phyloP scores from a whole-genome alignment of 2,797 vertebrate species.

The Hypotaenidia philippensis region DNA sequence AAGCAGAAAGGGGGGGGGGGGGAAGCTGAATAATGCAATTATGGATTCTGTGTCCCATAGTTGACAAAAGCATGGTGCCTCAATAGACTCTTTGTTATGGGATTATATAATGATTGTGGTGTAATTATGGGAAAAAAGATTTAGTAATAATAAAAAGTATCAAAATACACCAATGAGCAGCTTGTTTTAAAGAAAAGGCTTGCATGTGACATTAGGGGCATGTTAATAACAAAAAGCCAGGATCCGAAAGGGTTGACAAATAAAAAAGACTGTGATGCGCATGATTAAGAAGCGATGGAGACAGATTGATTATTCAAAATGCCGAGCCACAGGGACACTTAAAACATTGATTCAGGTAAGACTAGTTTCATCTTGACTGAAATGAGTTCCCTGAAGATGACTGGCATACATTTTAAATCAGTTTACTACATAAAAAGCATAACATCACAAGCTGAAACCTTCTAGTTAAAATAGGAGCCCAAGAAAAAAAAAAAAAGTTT shows the following conservation, averaged over 20 bases:
- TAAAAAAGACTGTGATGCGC: conserved; percentile 81
- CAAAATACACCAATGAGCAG: conserved; percentile 87
- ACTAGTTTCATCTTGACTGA: conserved; percentile 87
- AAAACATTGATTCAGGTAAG: conserved; percentile 89
- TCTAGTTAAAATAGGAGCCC: conserved; percentile 53
- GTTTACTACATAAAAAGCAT: conserved; percentile 72
- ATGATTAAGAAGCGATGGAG: conserved; percentile 88
- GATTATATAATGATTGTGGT: conserved; percentile 99
- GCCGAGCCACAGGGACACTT: conserved; percentile 87
- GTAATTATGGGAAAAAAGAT: conserved; percentile 95
- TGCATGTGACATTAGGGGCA: conserved; percentile 83
- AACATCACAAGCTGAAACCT: conserved; percentile 59
- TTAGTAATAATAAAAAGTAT: conserved; percentile 96
- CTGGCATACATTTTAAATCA: conserved; percentile 79
- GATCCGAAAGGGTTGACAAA: conserved; percentile 88
- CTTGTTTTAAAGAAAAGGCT: conserved; percentile 89
- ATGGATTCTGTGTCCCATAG: conserved; percentile 95
- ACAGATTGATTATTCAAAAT: conserved; percentile 93
- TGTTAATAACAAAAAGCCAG: conserved; percentile 84
- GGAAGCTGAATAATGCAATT: conserved; percentile 93
- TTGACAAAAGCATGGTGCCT: conserved; percentile 96
- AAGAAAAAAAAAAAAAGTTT: conserved; percentile 51
- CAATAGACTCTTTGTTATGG: conserved; percentile 98
- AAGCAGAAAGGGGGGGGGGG: conserved; percentile 62
- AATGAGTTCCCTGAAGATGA: conserved; percentile 85